Evolutionary conservation across 2,797 vertebrate genomes (phyloP).

Genomic region (Tympanoctomys barrerae): DNA sequence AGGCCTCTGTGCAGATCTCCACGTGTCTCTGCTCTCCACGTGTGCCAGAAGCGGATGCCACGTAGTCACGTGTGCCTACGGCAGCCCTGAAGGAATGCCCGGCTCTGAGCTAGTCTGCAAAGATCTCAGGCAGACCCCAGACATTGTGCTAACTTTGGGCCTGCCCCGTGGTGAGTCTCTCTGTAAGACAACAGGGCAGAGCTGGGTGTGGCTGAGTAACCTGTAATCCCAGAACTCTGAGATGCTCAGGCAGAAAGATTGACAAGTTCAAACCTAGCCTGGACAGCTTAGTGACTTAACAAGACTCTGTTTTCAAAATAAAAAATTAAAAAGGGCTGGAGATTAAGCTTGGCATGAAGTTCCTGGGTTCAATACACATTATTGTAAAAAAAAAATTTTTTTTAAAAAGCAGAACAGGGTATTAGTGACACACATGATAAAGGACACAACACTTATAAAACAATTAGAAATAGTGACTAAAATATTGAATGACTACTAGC

Average conservation of each 20-base stretch:
- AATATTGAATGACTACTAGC: neutral
- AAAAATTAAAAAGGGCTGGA: neutral
- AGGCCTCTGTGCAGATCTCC: no score
- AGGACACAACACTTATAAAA: neutral
- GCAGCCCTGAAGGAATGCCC: rapidly evolving
- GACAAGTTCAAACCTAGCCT: neutral
- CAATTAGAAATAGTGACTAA: neutral
- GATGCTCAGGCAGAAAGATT: neutral
- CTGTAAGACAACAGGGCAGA: neutral
- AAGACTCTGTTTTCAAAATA: neutral
- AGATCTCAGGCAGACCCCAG: neutral
- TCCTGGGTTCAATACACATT: neutral
- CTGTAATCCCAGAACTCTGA: neutral
- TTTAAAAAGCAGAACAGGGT: neutral
- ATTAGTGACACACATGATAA: neutral
- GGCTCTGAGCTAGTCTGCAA: neutral
- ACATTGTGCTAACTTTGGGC: neutral
- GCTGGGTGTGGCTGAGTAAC: neutral
- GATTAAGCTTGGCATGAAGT: neutral
- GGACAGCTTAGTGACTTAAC: neutral
- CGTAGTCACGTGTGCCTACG: neutral
- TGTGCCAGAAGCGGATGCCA: neutral
- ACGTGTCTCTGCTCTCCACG: neutral
- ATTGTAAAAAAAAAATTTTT: neutral
- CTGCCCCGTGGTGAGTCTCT: neutral